Conservation (phyloP, 2,113 vertebrate species). For the Perca flavescens region DNA sequence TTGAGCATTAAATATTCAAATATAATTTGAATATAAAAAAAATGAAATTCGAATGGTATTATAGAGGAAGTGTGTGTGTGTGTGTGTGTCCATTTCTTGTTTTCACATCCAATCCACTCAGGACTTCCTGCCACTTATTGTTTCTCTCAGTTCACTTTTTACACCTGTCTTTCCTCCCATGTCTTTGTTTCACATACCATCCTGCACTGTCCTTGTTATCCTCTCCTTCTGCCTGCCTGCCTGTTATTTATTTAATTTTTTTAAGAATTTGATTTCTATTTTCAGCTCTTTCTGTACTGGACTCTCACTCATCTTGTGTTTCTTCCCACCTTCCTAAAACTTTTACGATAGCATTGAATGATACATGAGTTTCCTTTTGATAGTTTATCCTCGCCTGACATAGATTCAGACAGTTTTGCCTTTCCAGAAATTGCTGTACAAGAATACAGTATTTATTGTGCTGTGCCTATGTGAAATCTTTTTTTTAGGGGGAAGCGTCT, state of each 20-base stretch:
- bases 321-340: slow-evolving; percentile 66
- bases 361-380: slow-evolving; percentile 76
- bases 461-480: background rate
- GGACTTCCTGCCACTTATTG: slow-evolving; percentile 75
- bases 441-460: slow-evolving; percentile 30
- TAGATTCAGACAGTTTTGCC: slow-evolving; percentile 42
- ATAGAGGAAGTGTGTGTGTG: background rate
- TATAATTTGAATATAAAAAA: too few relatives aligned
- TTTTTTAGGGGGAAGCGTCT: background rate
- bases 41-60: too few relatives aligned
- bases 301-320: slow-evolving; percentile 50
- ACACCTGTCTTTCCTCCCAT: slow-evolving; percentile 63
- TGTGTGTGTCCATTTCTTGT: slow-evolving; percentile 38
- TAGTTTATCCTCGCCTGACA: slow-evolving; percentile 65
- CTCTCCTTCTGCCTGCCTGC: slow-evolving; percentile 10
- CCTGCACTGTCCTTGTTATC: slow-evolving; percentile 51
- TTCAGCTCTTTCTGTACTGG: slow-evolving; percentile 41
- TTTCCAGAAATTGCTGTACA: slow-evolving; percentile 41
- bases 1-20: too few relatives aligned
- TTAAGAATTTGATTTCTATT: slow-evolving; percentile 52
- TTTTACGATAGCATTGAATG: slow-evolving; percentile 75
- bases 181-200: slow-evolving; percentile 55
- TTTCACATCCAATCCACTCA: slow-evolving; percentile 58
- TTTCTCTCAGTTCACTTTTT: slow-evolving; percentile 67
- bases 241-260: slow-evolving; percentile 16